Evolutionary conservation across 2,888 invertebrate genomes (phyloP), one percentile per base, ranked within the genome.

Genomic region (Bombylius discolor): DNA sequence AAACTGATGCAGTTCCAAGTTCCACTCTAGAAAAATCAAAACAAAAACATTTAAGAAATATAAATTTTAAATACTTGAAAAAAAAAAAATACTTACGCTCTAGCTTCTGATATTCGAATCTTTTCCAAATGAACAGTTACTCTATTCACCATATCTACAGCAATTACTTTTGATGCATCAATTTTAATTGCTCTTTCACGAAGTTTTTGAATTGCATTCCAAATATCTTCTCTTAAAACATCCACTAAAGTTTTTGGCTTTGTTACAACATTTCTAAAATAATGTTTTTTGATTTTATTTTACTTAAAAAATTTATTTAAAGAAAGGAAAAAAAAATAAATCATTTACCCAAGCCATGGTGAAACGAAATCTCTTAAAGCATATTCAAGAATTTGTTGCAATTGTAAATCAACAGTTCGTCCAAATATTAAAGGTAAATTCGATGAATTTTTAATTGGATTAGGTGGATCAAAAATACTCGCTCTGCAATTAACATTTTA

Each of bases 51-150:
- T 49, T 31, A 32, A 48, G 52, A 51, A 31, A 39, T 45, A 52
- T 53, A 59, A 44, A 44, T 23, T 23, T 23, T 23, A 23, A 23
- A 23, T 23, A 23, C 3, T 23, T 34, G 49, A 46, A n/a, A 48
- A 46, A 56, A 51, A 60, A 51, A 50, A 51, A 59, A 55, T 59
- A 81, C 85, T 82, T 76, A 88, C 87, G 82, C 82, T 68, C 83
- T 80, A 63, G 81, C 80, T 70, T 85, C 84, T 11, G 88, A 84
- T 67, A 86, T 82, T 62, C 89, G 78, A 58, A 92, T 88, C 67
- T 85, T 85, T 68, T 89, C 89, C 75, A 93, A 87, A 78, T 94
- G 93, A 58, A 82, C 81, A 12, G 89, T 87, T 36, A 92, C 82
- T 70, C 83, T 85, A 59, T 81, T 82, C 4, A 90, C 84, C 78